phyloP scores from a whole-genome alignment of 2,113 vertebrate species.

The Mungos mungo region DNA sequence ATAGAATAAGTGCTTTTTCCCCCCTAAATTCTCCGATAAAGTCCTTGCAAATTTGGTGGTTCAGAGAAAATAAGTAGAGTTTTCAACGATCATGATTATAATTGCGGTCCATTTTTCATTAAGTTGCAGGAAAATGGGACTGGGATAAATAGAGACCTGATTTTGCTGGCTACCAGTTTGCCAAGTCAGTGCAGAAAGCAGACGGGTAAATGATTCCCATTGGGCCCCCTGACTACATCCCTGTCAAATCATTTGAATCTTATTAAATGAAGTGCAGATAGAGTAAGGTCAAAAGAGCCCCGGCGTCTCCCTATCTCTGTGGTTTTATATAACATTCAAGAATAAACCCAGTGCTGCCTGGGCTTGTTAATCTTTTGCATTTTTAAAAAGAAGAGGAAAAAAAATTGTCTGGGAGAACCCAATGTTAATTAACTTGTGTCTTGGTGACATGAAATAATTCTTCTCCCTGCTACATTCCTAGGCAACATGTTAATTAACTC shows the following conservation, averaged over 20 bases:
- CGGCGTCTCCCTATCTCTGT: slow-evolving; percentile 45
- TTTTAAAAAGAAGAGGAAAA: slow-evolving; percentile 75
- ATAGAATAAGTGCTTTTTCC: not conserved
- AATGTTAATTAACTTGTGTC: slow-evolving; percentile 79
- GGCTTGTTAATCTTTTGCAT: slow-evolving; percentile 74
- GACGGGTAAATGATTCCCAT: slow-evolving; percentile 59
- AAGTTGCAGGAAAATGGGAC: slow-evolving; percentile 44
- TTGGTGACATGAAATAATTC: slow-evolving; percentile 78
- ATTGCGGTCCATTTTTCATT: not conserved
- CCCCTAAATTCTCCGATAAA: not conserved
- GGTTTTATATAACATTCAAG: slow-evolving; percentile 10
- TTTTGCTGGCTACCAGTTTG: slow-evolving; percentile 42
- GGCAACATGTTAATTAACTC: slow-evolving; percentile 81
- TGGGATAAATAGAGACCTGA: slow-evolving; percentile 45
- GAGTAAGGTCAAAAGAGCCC: slow-evolving; percentile 65
- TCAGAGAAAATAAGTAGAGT: not conserved
- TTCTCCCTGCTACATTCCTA: slow-evolving; percentile 70
- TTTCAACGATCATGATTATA: not conserved
- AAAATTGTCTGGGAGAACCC: slow-evolving; percentile 57
- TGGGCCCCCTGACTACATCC: slow-evolving; percentile 48
- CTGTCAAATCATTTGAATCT: slow-evolving; percentile 74
- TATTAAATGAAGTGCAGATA: slow-evolving; percentile 67
- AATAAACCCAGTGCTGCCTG: slow-evolving; percentile 48
- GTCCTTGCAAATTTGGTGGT: slow-evolving; percentile 14
- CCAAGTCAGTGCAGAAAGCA: slow-evolving; percentile 59